Conservation (phyloP, 2,113 vertebrate species). For the Sebastes fasciatus region DNA sequence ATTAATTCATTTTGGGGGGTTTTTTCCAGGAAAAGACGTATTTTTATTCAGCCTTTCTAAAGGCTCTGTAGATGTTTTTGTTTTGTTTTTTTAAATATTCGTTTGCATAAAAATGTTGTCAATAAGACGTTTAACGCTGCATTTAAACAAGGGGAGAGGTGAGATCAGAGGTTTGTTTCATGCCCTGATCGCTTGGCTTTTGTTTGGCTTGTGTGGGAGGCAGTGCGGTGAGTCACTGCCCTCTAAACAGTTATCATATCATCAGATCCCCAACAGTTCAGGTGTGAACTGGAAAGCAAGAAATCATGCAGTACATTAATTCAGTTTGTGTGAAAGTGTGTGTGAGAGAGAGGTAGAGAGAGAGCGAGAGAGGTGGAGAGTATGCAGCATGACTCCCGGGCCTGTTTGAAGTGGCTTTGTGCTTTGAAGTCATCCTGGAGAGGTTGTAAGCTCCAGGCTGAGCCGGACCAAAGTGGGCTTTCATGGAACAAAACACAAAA, state of each 20-base stretch:
- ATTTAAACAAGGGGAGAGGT: not conserved
- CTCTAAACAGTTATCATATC: constrained; percentile 41
- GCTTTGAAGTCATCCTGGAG: constrained; percentile 80
- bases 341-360: not conserved
- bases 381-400: constrained; percentile 57
- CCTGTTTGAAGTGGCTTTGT: constrained; percentile 81
- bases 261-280: constrained; percentile 30
- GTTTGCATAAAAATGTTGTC: no score
- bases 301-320: constrained; percentile 7
- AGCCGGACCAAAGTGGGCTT: constrained; percentile 73
- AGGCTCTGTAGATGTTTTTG: no score
- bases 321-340: constrained; percentile 19
- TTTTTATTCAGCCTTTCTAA: no score
- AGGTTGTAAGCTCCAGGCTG: constrained; percentile 55
- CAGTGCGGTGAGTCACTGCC: constrained; percentile 58
- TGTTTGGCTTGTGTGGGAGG: constrained; percentile 60
- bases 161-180: not conserved
- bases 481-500: constrained; percentile 45
- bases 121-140: not conserved
- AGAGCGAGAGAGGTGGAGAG: not conserved
- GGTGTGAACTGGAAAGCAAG: constrained; percentile 29
- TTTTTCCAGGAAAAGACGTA: no score
- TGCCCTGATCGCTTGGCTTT: constrained; percentile 48
- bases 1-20: no score
- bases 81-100: no score